Evolutionary conservation across 2,888 invertebrate genomes (phyloP).

Genomic region (Eutolmus rufibarbis): DNA sequence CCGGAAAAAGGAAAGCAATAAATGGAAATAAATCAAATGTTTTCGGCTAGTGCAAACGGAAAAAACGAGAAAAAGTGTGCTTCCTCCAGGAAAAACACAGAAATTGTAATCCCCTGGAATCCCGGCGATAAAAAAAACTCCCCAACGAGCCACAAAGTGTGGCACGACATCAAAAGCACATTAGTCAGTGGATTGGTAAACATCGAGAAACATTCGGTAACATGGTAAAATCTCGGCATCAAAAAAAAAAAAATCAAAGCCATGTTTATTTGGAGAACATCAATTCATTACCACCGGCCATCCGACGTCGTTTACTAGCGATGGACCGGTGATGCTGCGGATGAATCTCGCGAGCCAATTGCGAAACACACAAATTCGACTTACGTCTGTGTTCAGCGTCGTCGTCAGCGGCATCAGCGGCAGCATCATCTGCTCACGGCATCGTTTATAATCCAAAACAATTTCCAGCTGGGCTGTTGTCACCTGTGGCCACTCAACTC

Average conservation of each 20-base stretch:
- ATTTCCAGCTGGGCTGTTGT: conserved; percentile 14
- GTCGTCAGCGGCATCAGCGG: not conserved
- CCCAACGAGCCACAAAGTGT: not conserved
- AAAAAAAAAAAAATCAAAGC: not conserved
- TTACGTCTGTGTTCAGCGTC: not conserved
- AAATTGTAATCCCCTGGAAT: not conserved
- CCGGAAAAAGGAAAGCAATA: not conserved
- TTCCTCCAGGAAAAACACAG: not conserved
- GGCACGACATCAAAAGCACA: conserved; percentile 18
- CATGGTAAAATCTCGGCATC: not conserved
- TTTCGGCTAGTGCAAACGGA: not conserved
- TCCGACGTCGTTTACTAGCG: not conserved
- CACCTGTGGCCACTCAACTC: conserved; percentile 7
- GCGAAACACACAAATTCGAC: not conserved
- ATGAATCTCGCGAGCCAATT: not conserved
- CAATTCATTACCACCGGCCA: conserved; percentile 3
- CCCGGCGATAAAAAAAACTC: not conserved
- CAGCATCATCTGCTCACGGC: not conserved
- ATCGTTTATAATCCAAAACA: conserved; percentile 11
- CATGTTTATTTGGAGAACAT: conserved; percentile 6
- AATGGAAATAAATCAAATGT: not conserved
- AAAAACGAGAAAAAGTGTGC: not conserved
- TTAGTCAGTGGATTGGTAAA: conserved; percentile 18
- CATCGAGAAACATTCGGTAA: not conserved
- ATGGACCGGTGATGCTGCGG: not conserved